Evolutionary conservation across 2,113 vertebrate genomes (phyloP).

Genomic region (Ginglymostoma cirratum): DNA sequence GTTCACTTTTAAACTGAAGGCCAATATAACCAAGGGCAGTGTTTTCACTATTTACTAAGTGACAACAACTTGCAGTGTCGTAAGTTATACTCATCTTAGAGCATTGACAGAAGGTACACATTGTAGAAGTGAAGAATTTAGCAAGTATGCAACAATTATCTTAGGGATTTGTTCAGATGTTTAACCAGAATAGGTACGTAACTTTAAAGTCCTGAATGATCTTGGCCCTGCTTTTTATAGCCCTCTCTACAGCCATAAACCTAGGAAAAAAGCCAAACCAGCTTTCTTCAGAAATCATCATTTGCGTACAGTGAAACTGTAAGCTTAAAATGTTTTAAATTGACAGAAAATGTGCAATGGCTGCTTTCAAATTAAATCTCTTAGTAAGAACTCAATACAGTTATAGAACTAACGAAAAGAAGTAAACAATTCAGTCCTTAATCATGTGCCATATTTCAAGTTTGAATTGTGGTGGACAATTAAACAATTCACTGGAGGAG

Average conservation of each 20-base stretch:
- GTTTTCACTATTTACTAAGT: conserved; percentile 41
- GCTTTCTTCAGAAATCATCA: neutral
- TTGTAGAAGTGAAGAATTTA: conserved; percentile 47
- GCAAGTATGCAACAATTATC: conserved; percentile 46
- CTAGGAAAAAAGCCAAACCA: neutral
- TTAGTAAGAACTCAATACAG: neutral
- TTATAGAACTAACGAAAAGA: neutral
- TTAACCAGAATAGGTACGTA: conserved; percentile 41
- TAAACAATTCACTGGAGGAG: too few species aligned
- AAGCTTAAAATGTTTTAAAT: neutral
- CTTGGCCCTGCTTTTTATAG: conserved; percentile 8
- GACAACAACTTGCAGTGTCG: conserved; percentile 18
- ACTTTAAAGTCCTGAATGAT: conserved; percentile 9
- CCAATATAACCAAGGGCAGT: conserved; percentile 41
- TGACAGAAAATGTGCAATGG: neutral
- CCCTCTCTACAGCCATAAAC: neutral
- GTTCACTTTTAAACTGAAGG: neutral
- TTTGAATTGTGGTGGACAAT: too few species aligned
- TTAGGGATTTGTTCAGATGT: conserved; percentile 43
- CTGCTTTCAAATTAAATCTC: neutral
- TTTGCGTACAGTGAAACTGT: neutral
- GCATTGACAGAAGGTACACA: conserved; percentile 36
- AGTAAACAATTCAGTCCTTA: neutral
- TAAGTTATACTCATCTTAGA: conserved; percentile 42
- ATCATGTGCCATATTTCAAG: neutral